Percentiles rank a stretch among this genome's conserved stretches.
Evolutionary conservation across 2,888 invertebrate genomes (phyloP).

Genomic region (Eustalomyia histrio): DNA sequence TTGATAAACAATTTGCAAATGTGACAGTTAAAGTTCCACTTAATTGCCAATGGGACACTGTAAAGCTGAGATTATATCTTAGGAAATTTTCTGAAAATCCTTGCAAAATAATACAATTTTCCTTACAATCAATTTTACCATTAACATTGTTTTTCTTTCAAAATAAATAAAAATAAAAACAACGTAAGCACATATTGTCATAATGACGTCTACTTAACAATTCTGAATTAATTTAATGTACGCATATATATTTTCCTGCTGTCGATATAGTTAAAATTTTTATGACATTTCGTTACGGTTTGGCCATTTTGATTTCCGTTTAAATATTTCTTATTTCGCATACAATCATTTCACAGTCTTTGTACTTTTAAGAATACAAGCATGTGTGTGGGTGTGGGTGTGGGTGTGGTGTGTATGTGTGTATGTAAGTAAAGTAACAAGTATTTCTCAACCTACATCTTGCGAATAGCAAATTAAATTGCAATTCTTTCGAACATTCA

Average conservation of each 20-base stretch:
- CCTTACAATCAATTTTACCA: neutral
- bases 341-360: slow-evolving; percentile 13
- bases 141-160: neutral
- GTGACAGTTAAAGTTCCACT: too few species aligned
- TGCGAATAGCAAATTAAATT: slow-evolving; percentile 62
- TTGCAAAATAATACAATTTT: neutral
- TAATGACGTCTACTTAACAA: slow-evolving; percentile 21
- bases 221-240: slow-evolving; percentile 30
- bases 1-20: too few species aligned
- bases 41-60: too few species aligned
- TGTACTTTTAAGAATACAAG: neutral
- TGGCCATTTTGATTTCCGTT: slow-evolving; percentile 36
- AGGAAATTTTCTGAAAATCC: neutral
- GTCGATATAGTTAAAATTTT: neutral
- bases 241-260: neutral
- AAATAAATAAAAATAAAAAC: too few species aligned
- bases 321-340: slow-evolving; percentile 17
- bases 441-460: slow-evolving; percentile 45
- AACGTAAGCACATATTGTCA: neutral
- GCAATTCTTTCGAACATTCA: slow-evolving; percentile 57
- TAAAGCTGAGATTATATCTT: too few species aligned
- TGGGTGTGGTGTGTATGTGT: neutral
- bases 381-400: neutral
- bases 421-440: slow-evolving; percentile 32
- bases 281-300: slow-evolving; percentile 39